Base-by-base conservation (phyloP, 2,888 invertebrate genomes). In the Deilephila elpenor region DNA sequence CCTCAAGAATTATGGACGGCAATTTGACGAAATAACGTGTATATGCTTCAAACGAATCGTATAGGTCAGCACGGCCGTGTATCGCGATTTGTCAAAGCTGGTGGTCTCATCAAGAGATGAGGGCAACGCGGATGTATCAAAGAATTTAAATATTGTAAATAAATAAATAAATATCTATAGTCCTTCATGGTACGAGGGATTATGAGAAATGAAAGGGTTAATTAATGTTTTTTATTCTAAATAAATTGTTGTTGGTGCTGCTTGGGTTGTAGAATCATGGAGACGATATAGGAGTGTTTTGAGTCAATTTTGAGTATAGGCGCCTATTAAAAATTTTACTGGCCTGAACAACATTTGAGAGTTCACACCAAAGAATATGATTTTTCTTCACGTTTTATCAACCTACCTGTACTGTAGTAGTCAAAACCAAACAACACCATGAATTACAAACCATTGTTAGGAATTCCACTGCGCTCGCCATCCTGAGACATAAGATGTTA, bases 51-150 rank as follows among this genome's bases (percentile, higher is more conserved):
- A 7, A 19, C 14, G 11, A 56, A 37, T 67, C 67, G 67, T 72
- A 72, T 67, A 59, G 44, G 72, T 72, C 59, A 72, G 72, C 72
- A 72, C 67, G 72, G 72, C 25, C 72, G 72, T 59, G 32, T 44
- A 44, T 71, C 37, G 59, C 56, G 25, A 59, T 72, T 25, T 34
- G 56, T 64, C 72, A 67, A 59, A 37, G 20, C 20, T 34, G 32
- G 61, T 56, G 20, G 17, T 62, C 34, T 53, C 32, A 62, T 34
- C 62, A 53, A n/a, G 53, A 62, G n/a, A 34, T 62, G 29, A 6
- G 25, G 14, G 51, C 29, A 37, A 71, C 7, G 34, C 14, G 20
- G 34, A 61, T 37, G 20, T 20, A 25, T 20, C 19, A 11, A 44
- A 17, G 59, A 32, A 14, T 71, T 1, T 59, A 5, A 29, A 32